phyloP scores from a whole-genome alignment of 1,140 invertebrate species.

The Rhizoglyphus robini region DNA sequence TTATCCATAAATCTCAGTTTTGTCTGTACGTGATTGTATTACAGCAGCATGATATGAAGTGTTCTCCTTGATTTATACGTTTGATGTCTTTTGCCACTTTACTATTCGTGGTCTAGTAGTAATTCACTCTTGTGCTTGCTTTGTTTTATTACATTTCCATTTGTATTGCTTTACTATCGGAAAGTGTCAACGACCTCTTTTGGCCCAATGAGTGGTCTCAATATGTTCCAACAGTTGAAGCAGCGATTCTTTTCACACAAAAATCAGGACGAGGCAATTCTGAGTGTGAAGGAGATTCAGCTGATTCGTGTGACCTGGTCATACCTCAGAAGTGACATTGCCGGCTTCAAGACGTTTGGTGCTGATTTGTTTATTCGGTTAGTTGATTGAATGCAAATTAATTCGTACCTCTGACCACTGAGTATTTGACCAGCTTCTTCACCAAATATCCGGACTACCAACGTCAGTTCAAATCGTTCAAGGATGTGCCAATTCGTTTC shows the following conservation, averaged over 20 bases:
- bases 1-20: too few relatives aligned
- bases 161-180: too few relatives aligned
- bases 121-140: too few relatives aligned
- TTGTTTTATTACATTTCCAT: too few relatives aligned
- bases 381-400: not conserved
- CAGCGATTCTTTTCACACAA: not conserved
- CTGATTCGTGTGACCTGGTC: not conserved
- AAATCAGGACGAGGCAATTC: not conserved
- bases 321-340: not conserved
- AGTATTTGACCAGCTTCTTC: conserved; percentile 44
- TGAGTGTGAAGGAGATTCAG: not conserved
- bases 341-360: conserved; percentile 7
- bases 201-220: too few relatives aligned
- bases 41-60: too few relatives aligned
- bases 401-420: too few relatives aligned
- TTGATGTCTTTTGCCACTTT: too few relatives aligned
- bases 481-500: conserved; percentile 23
- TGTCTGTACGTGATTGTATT: too few relatives aligned
- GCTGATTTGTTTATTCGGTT: conserved; percentile 3
- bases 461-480: conserved; percentile 45
- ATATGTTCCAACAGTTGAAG: conserved; percentile 13
- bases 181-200: too few relatives aligned
- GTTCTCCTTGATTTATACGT: too few relatives aligned
- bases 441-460: conserved; percentile 45
- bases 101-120: too few relatives aligned